Evolutionary conservation across 64 coral and sea anemone genomes (phyloP).

Genomic region (Dendronephthya gigantea): DNA sequence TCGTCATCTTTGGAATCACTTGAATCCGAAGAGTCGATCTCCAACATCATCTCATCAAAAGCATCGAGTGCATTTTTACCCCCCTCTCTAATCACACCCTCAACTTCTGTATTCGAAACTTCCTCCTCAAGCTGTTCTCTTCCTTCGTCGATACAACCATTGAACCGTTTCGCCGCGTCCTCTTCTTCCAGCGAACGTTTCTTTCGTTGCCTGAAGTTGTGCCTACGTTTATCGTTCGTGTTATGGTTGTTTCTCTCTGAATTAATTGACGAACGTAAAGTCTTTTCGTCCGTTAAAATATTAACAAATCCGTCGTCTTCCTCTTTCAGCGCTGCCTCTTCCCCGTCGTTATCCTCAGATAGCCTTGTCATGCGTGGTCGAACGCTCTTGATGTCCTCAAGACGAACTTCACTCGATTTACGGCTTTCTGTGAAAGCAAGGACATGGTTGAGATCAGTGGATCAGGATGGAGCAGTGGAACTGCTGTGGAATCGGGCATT

Average conservation of each 20-base stretch:
- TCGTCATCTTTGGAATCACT: not conserved
- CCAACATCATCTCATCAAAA: conserved; percentile 6
- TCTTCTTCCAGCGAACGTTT: not conserved
- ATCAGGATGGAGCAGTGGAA: too few species aligned
- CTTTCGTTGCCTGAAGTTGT: not conserved
- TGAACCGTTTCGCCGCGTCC: not conserved
- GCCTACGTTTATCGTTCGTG: not conserved
- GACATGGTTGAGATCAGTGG: too few species aligned
- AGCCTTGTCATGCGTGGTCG: not conserved
- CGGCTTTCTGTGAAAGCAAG: not conserved
- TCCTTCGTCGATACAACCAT: not conserved
- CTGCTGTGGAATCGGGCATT: not conserved
- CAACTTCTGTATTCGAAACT: not conserved
- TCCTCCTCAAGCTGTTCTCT: not conserved
- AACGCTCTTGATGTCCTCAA: not conserved
- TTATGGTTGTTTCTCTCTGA: not conserved
- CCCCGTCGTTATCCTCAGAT: not conserved
- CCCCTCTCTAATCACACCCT: not conserved
- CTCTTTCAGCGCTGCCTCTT: not conserved
- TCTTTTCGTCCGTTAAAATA: conserved; percentile 2
- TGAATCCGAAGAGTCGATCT: not conserved
- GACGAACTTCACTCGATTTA: not conserved
- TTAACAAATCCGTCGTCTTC: not conserved
- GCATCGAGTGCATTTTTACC: not conserved
- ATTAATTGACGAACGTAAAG: not conserved